phyloP scores from a whole-genome alignment of 2,888 invertebrate genomes.

The Halictus quadricinctus region DNA sequence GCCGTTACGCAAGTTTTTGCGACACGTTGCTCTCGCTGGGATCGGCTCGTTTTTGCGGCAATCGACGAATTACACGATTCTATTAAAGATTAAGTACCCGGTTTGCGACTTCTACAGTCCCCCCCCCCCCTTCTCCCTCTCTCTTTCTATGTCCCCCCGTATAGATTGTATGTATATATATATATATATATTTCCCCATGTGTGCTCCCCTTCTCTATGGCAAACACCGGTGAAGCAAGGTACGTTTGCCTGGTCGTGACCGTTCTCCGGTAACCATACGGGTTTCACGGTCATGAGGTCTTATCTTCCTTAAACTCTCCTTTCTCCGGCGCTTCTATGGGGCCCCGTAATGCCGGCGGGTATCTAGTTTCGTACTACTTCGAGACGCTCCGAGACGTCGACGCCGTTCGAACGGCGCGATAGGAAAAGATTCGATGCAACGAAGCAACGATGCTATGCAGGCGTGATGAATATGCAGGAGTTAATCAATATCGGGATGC shows the following conservation, averaged over 20 bases:
- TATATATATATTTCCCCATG: not conserved
- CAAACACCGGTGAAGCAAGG: not conserved
- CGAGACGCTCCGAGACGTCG: conserved; percentile 45
- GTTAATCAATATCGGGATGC: too few species aligned
- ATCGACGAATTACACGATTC: conserved; percentile 66
- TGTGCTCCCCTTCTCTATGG: not conserved
- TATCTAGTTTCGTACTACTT: conserved; percentile 66
- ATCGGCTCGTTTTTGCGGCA: conserved; percentile 49
- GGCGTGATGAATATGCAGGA: not conserved
- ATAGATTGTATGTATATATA: not conserved
- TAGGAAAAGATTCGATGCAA: not conserved
- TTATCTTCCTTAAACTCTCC: conserved; percentile 63
- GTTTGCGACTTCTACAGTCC: conserved; percentile 10
- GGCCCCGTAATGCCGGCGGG: conserved; percentile 47
- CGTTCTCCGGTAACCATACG: conserved; percentile 48
- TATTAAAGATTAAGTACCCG: conserved; percentile 54
- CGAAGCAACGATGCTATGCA: too few species aligned
- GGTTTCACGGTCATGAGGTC: conserved; percentile 58
- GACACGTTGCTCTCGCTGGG: not conserved
- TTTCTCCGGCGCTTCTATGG: conserved; percentile 46
- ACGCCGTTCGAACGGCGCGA: not conserved
- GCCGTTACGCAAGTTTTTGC: conserved; percentile 40
- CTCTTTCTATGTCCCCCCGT: not conserved
- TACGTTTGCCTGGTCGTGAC: conserved; percentile 35
- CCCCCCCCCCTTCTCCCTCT: not conserved